A percentile compares a stretch with the other conserved stretches of the same genome.
These are phyloP conservation scores for Stegana nigrithorax DNA, from an alignment of 2,888 invertebrate genomes.

Conservation along the genomic window DNA sequence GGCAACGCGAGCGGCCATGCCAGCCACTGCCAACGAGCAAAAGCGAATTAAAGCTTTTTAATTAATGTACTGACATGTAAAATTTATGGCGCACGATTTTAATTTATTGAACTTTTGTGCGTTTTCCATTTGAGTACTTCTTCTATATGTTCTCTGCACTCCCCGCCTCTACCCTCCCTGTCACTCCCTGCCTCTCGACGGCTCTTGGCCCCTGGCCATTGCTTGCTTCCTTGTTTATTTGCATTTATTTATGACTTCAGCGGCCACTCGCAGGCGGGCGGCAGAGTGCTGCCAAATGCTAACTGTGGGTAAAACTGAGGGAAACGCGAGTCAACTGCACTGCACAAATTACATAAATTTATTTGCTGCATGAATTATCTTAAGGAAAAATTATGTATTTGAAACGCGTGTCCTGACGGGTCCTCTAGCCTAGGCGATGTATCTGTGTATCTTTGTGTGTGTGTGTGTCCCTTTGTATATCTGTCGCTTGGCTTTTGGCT, in stretches of 20 bases:
- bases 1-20: neutral
- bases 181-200: neutral
- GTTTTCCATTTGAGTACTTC: neutral
- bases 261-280: neutral
- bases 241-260: neutral
- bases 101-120: slow-evolving; percentile 49
- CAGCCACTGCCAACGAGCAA: slow-evolving; percentile 5
- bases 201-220: neutral
- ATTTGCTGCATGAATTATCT: no score
- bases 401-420: no score
- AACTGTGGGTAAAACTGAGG: no score
- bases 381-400: no score
- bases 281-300: no score
- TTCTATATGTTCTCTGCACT: neutral
- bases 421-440: no score
- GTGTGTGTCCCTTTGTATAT: neutral
- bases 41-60: slow-evolving; percentile 58
- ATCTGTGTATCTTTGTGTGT: no score
- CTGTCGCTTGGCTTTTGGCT: no score
- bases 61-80: slow-evolving; percentile 59
- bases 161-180: neutral
- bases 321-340: no score
- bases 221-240: neutral
- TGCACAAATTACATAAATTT: no score
- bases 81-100: slow-evolving; percentile 60